Base-by-base conservation (phyloP, 1,140 invertebrate genomes). In the Akabosia matsudoensis region DNA sequence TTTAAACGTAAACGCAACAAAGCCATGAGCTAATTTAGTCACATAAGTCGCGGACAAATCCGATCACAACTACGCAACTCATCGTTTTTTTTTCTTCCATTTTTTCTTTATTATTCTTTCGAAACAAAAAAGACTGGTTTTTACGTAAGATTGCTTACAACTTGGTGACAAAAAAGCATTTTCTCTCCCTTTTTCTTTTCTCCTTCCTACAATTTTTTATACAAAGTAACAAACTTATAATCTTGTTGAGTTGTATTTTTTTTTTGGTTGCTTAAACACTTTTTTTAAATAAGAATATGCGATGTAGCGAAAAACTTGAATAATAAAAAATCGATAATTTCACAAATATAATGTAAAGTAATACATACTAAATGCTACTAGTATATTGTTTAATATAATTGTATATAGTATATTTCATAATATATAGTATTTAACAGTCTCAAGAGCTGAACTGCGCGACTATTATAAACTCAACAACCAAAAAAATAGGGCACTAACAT, bases 391-490 rank as follows among this genome's bases (percentile, higher is more conserved):
- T 45, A 10, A 45, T 45, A 45, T 45, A 45, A 10, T 10, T 45
- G 18, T 45, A 45, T 10, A 10, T n/a, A 61, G 28, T 30, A 31
- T 30, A 67, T 30, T 30, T 67, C 28, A 30, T 28, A 16, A 67
- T 67, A 67, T 67, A 67, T 67, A 30, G 24, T 67, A 67, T 67
- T 67, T 30, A 67, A 67, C 61, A 67, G 61, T 67, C 61, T 67
- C 61, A 67, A 67, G 61, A 67, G 61, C 61, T 67, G 61, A 67
- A 67, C 61, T 67, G 61, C 61, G 61, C 61, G 61, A 67, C 61
- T 67, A 67, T 67, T 67, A 45, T 67, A 30, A 30, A 67, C 31
- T 67, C 61, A 67, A 67, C 61, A 67, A 67, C 61, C 61, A 67
- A 61, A 67, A 67, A n/a, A n/a, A n/a, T n/a, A 67, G 61, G 61